These are phyloP conservation scores for Xylocampa areola DNA, from an alignment of 2,888 invertebrate genomes.

Conservation along the genomic window DNA sequence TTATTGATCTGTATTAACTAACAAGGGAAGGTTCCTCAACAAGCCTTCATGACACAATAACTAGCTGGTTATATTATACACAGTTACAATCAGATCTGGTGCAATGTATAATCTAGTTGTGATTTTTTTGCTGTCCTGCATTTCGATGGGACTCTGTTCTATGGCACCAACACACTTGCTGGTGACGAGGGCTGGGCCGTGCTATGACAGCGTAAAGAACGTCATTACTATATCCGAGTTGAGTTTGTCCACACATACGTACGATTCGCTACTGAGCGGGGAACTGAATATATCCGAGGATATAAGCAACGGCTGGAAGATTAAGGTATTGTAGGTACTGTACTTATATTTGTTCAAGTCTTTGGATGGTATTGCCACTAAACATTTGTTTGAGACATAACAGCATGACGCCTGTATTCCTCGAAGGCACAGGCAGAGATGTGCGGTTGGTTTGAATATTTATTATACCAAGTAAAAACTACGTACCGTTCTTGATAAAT, in stretches of 20 bases:
- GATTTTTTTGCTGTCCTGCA: constrained; percentile 9
- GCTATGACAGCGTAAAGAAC: constrained; percentile 39
- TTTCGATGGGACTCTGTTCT: constrained; percentile 7
- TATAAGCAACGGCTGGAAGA: constrained; percentile 71
- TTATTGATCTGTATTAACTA: not conserved
- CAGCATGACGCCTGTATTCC: too few relatives aligned
- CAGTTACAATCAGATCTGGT: not conserved
- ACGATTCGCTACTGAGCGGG: constrained; percentile 68
- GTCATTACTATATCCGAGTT: constrained; percentile 66
- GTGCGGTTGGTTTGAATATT: too few relatives aligned
- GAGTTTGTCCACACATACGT: constrained; percentile 62
- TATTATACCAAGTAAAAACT: too few relatives aligned
- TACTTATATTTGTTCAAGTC: not conserved
- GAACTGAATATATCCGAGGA: constrained; percentile 67
- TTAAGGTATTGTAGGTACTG: constrained; percentile 58
- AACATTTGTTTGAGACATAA: too few relatives aligned
- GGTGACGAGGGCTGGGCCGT: constrained; percentile 69
- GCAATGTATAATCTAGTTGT: constrained; percentile 22
- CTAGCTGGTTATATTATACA: not conserved
- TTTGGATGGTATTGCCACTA: too few relatives aligned
- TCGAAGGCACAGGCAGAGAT: too few relatives aligned
- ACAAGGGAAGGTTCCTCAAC: not conserved
- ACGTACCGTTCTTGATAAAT: too few relatives aligned
- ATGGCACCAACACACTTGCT: constrained; percentile 68
- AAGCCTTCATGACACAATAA: not conserved